Conservation (phyloP, 1,140 invertebrate genomes). For the Drosophila arawakana region DNA sequence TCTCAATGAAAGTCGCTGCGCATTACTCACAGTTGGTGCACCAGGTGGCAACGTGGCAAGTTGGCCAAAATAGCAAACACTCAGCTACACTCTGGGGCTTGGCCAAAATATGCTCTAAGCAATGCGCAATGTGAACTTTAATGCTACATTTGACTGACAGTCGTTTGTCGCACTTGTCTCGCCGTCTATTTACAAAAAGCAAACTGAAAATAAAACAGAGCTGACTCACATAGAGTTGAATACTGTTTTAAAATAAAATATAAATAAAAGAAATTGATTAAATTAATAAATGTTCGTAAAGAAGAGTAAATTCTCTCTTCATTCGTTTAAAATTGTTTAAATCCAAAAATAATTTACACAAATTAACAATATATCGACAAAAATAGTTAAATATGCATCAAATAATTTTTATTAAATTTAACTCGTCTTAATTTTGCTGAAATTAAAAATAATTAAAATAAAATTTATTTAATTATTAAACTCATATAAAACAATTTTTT, state of each 20-base stretch:
- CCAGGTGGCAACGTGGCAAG: constrained; percentile 1
- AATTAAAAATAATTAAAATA: too few species aligned
- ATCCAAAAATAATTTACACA: too few species aligned
- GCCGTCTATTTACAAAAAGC: constrained; percentile 1
- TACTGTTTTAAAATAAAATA: background rate
- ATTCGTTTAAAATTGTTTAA: too few species aligned
- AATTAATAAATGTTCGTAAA: too few species aligned
- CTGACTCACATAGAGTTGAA: constrained; percentile 1
- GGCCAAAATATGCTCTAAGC: constrained; percentile 38
- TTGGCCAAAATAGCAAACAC: constrained; percentile 57
- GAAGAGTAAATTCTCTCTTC: too few species aligned
- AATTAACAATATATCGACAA: too few species aligned
- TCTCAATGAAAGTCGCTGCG: constrained; percentile 34
- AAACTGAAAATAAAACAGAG: background rate
- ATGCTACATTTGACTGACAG: constrained; percentile 65
- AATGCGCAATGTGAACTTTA: constrained; percentile 50
- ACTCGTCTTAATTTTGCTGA: too few species aligned
- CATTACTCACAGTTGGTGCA: constrained; percentile 40
- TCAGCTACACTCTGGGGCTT: constrained; percentile 6
- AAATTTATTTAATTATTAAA: too few species aligned
- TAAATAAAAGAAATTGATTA: background rate
- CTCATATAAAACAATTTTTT: too few species aligned
- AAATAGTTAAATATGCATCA: too few species aligned
- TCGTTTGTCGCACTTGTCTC: constrained; percentile 59
- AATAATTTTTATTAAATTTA: too few species aligned